Percentiles rank a stretch among this genome's conserved stretches.
phyloP scores from a whole-genome alignment of 2,888 invertebrate species.

The Gastracanthus pulcherrimus region DNA sequence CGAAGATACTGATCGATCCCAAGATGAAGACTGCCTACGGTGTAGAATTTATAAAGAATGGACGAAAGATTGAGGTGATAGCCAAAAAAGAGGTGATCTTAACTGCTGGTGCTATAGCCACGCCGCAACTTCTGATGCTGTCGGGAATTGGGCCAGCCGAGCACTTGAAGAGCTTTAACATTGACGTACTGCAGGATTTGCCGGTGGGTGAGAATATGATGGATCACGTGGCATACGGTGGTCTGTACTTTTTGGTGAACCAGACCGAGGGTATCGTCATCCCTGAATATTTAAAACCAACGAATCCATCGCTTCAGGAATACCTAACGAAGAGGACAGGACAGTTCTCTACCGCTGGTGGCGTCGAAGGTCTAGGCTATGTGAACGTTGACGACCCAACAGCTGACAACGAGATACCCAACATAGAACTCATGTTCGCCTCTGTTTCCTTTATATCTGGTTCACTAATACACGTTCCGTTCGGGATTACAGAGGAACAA shows the following conservation, averaged over 20 bases:
- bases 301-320: slow-evolving; percentile 66
- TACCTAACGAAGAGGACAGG: slow-evolving; percentile 80
- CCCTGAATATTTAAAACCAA: slow-evolving; percentile 32
- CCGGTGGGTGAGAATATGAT: slow-evolving; percentile 84
- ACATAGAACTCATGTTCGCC: slow-evolving; percentile 84
- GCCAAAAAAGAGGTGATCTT: slow-evolving; percentile 87
- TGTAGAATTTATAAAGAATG: slow-evolving; percentile 82
- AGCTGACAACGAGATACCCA: slow-evolving; percentile 81
- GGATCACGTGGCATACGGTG: slow-evolving; percentile 84
- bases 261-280: slow-evolving; percentile 65
- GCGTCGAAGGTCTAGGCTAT: slow-evolving; percentile 83
- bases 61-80: slow-evolving; percentile 76
- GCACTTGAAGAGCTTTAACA: slow-evolving; percentile 80
- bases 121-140: slow-evolving; percentile 88
- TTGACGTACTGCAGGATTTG: slow-evolving; percentile 80
- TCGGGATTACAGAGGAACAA: slow-evolving; percentile 79
- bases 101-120: slow-evolving; percentile 87
- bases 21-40: slow-evolving; percentile 83
- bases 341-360: slow-evolving; percentile 82
- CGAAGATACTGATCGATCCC: slow-evolving; percentile 83
- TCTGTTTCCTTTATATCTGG: slow-evolving; percentile 80
- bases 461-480: slow-evolving; percentile 78
- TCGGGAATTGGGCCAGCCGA: slow-evolving; percentile 85
- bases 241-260: slow-evolving; percentile 79
- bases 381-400: slow-evolving; percentile 80